Evolutionary conservation across 2,797 vertebrate genomes (phyloP).

Genomic region (Borostomias antarcticus): DNA sequence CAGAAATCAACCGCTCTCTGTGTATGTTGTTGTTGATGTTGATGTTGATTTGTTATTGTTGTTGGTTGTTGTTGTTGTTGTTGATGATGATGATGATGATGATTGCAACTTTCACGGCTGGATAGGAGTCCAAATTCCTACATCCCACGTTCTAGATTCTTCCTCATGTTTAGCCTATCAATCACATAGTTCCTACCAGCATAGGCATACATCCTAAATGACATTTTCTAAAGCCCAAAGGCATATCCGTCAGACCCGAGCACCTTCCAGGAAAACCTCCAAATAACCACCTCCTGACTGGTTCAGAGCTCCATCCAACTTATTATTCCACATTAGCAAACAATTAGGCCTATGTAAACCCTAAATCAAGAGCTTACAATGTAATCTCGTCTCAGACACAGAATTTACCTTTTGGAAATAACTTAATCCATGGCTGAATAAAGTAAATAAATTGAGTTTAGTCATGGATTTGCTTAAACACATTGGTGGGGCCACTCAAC

Average conservation of each 20-base stretch:
- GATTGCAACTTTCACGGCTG: neutral
- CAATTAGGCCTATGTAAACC: neutral
- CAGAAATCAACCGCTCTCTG: too few species aligned
- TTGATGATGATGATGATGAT: neutral
- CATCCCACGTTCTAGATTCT: neutral
- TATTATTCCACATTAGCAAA: too few species aligned
- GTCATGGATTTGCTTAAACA: constrained; percentile 3
- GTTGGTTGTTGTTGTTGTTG: too few species aligned
- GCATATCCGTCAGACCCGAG: too few species aligned
- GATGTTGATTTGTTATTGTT: too few species aligned
- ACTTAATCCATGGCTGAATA: neutral
- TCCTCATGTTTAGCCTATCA: neutral
- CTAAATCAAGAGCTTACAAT: neutral
- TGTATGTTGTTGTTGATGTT: too few species aligned
- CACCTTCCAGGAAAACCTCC: too few species aligned
- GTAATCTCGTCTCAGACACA: neutral
- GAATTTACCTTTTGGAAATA: neutral
- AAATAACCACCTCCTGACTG: too few species aligned
- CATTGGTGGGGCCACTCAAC: neutral
- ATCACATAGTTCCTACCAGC: neutral
- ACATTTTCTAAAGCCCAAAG: neutral
- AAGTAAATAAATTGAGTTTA: neutral
- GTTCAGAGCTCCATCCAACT: too few species aligned
- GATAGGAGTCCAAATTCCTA: neutral
- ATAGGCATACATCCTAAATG: neutral